Evolutionary conservation across 2,113 vertebrate genomes (phyloP).

Genomic region (Sturnus vulgaris): DNA sequence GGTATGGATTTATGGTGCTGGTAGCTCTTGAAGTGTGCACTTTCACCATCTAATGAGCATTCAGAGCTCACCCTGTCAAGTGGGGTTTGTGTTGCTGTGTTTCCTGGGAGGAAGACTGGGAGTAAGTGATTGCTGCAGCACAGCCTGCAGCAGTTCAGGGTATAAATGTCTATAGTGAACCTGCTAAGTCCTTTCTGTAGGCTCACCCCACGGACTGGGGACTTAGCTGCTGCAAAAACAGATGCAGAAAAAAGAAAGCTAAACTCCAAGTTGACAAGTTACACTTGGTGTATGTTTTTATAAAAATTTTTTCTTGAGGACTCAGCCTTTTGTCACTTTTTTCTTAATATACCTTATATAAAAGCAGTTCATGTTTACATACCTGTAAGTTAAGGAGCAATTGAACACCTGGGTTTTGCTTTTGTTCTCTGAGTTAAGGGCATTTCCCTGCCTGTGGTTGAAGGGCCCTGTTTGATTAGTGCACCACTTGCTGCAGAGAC

Average conservation of each 20-base stretch:
- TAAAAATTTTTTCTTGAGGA: background rate
- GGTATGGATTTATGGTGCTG: background rate
- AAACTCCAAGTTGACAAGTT: background rate
- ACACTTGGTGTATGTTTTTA: background rate
- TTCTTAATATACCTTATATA: background rate
- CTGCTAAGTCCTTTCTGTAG: background rate
- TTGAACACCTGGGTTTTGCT: background rate
- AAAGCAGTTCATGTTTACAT: background rate
- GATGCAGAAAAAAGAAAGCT: background rate
- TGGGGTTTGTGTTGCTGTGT: background rate
- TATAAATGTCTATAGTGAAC: background rate
- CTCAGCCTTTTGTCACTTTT: background rate
- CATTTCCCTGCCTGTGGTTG: accelerated
- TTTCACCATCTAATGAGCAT: background rate
- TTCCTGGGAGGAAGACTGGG: background rate
- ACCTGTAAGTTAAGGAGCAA: background rate
- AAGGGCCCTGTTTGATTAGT: background rate
- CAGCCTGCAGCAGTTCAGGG: background rate
- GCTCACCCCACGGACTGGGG: background rate
- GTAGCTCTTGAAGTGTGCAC: background rate
- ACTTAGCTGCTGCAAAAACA: background rate
- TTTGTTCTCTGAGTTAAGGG: background rate
- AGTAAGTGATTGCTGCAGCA: background rate
- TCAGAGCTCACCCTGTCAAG: background rate
- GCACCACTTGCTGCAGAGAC: background rate